Conservation (phyloP, 1,140 invertebrate genomes). For the Ruditapes philippinarum region DNA sequence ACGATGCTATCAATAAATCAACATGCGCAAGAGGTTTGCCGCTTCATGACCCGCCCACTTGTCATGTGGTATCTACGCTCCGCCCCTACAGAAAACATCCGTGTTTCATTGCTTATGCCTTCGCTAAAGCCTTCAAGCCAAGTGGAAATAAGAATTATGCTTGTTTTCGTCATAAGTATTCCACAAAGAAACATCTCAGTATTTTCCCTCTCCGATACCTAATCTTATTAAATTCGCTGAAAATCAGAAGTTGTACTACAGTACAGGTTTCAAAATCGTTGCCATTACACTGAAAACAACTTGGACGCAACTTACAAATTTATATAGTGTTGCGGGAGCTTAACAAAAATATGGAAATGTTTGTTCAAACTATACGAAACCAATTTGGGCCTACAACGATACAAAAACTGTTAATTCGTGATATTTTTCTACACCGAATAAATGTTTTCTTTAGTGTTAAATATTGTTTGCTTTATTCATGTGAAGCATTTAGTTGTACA, state of each 20-base stretch:
- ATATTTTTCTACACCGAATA: constrained; percentile 28
- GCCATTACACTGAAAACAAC: background rate
- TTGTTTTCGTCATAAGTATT: background rate
- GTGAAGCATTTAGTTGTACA: constrained; percentile 2
- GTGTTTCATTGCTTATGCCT: background rate
- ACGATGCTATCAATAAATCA: constrained; percentile 3
- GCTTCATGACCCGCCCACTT: background rate
- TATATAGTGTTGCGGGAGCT: background rate
- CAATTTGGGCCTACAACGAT: background rate
- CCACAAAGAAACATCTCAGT: background rate
- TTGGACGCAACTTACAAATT: background rate
- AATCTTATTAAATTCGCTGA: too few relatives aligned
- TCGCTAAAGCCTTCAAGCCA: too few relatives aligned
- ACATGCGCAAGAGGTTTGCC: background rate
- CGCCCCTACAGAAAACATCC: constrained; percentile 5
- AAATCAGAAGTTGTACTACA: too few relatives aligned
- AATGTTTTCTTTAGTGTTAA: constrained; percentile 28
- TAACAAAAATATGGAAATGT: background rate
- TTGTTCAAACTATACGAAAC: background rate
- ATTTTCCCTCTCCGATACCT: too few relatives aligned
- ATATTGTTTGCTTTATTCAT: constrained; percentile 9
- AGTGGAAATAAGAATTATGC: background rate
- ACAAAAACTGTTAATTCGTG: background rate
- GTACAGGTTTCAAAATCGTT: too few relatives aligned
- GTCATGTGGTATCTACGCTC: background rate